phyloP scores from a whole-genome alignment of 2,113 vertebrate species.

The Cyrtonyx montezumae region DNA sequence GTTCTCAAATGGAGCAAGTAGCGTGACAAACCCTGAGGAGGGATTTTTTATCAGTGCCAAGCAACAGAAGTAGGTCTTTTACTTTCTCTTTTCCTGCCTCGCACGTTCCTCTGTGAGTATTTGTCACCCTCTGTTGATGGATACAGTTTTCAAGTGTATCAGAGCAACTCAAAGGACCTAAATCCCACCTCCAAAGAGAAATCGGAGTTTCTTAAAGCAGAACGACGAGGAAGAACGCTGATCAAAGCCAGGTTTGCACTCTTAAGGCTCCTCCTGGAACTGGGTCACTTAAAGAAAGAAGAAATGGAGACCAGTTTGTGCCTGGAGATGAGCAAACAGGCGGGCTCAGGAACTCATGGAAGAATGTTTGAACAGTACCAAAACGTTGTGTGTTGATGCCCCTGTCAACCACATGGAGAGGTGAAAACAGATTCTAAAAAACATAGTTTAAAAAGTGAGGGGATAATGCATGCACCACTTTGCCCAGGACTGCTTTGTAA shows the following conservation, averaged over 20 bases:
- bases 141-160: neutral
- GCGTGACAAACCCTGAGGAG: neutral
- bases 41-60: neutral
- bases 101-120: neutral
- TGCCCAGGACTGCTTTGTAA: neutral
- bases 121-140: conserved; percentile 50
- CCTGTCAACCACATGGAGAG: neutral
- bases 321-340: neutral
- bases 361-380: neutral
- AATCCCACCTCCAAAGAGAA: neutral
- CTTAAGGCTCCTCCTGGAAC: neutral
- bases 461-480: neutral
- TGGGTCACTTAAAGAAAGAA: neutral
- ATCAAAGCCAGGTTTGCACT: neutral
- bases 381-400: neutral
- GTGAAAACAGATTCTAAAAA: neutral
- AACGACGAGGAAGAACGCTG: neutral
- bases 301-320: neutral
- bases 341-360: neutral
- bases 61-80: neutral
- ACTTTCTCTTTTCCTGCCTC: neutral
- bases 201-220: neutral
- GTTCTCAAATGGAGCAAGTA: neutral
- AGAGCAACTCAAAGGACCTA: neutral
- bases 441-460: neutral